Percentiles rank a stretch among this genome's conserved stretches.
phyloP scores from a whole-genome alignment of 2,888 invertebrate species.

The Microchrysa polita region DNA sequence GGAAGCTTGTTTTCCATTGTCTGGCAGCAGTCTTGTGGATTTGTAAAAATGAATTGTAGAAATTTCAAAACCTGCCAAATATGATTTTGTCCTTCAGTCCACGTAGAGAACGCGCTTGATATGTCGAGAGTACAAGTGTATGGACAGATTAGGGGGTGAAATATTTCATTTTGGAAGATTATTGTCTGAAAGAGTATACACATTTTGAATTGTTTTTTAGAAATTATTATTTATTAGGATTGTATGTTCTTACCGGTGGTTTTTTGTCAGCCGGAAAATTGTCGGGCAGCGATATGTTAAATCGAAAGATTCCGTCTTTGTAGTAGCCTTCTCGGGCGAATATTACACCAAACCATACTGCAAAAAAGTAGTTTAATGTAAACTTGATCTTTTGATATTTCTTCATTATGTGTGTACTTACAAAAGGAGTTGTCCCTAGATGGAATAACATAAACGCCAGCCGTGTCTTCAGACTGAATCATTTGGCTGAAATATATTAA shows the following conservation, averaged over 20 bases:
- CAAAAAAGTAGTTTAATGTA: no score
- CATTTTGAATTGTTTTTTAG: background rate
- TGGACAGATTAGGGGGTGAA: slow-evolving; percentile 86
- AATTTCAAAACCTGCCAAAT: slow-evolving; percentile 91
- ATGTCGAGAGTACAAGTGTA: slow-evolving; percentile 82
- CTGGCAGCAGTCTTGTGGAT: slow-evolving; percentile 67
- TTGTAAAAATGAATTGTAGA: slow-evolving; percentile 82
- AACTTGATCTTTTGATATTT: background rate
- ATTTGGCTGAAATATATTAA: slow-evolving; percentile 71
- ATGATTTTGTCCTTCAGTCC: slow-evolving; percentile 84
- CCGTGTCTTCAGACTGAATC: slow-evolving; percentile 83
- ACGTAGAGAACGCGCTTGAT: slow-evolving; percentile 81
- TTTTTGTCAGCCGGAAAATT: slow-evolving; percentile 81
- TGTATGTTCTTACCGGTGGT: slow-evolving; percentile 78
- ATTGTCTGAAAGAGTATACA: slow-evolving; percentile 78
- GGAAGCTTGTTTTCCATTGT: slow-evolving; percentile 45
- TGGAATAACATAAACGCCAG: slow-evolving; percentile 93
- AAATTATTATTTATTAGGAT: background rate
- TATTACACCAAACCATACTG: slow-evolving; percentile 63
- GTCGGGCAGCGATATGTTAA: slow-evolving; percentile 85
- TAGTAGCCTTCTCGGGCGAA: slow-evolving; percentile 90
- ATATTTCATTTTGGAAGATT: slow-evolving; percentile 83
- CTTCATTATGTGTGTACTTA: slow-evolving; percentile 65
- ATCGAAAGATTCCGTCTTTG: slow-evolving; percentile 90
- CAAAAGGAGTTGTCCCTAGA: slow-evolving; percentile 83